Base-by-base conservation (phyloP, 2,888 invertebrate species). In the Podabrus alpinus region DNA sequence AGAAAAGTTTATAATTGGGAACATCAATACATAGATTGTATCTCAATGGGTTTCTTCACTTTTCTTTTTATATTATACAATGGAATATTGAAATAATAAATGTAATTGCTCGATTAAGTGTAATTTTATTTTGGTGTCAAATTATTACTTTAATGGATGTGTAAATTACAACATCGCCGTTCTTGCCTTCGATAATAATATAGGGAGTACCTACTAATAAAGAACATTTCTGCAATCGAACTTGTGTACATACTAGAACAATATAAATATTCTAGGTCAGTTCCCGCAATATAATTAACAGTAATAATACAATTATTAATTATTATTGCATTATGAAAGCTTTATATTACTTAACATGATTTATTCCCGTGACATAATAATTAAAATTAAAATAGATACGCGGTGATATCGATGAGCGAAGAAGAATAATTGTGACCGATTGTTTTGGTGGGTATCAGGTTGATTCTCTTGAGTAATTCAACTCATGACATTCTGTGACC, bases 401-500 rank as follows among this genome's bases (percentile, higher is more conserved):
- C 45, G 45, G n/a, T 45, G 45, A 45, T 45, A 45, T 45, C n/a
- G 45, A 45, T n/a, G 45, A 45, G n/a, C 45, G 45, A 21, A 21
- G 5, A 21, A 21, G 21, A 21, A 21, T 21, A n/a, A n/a, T n/a
- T 21, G 21, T 7, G 21, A 45, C 16, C 19, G 19, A 73, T 73
- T 70, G 66, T 69, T 71, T 71, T 61, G 60, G 73, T 59, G 66
- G 64, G 25, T 68, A 68, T 74, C 74, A 75, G 71, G 74, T 75
- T 69, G 74, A 69, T 74, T 62, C n/a, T 74, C 71, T 71, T 75
- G 59, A 17, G 71, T 71, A 75, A 75, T 66, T 25, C 59, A 64
- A 68, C 69, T 64, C 62, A 24, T 79, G 79, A 78, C 79, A 79
- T 79, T 79, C 78, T 79, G 67, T 79, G 79, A 79, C 79, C 79